Percentiles rank a stretch among this genome's conserved stretches.
These are phyloP conservation scores for Rosalia funebris DNA, from an alignment of 2,888 invertebrate genomes.

Conservation along the genomic window DNA sequence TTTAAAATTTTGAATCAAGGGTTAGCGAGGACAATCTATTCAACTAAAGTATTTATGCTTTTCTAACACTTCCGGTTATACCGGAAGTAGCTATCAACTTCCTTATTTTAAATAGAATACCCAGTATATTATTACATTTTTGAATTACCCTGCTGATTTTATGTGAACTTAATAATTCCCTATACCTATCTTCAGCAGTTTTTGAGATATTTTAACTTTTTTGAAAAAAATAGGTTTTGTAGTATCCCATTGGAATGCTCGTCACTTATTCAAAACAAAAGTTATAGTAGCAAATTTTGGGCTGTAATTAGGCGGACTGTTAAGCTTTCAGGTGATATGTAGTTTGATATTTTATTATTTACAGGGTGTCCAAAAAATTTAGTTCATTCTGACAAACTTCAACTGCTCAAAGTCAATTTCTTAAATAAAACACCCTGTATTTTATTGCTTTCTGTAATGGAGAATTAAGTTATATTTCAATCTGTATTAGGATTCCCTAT, in stretches of 20 bases:
- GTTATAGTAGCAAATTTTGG: background rate
- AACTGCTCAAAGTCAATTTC: background rate
- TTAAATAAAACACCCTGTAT: conserved; percentile 10
- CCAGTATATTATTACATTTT: conserved; percentile 3
- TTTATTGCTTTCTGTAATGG: background rate
- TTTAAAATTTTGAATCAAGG: background rate
- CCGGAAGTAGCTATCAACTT: conserved; percentile 1
- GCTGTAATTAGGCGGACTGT: background rate
- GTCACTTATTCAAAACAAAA: background rate
- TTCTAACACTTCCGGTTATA: background rate
- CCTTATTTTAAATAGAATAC: conserved; percentile 1
- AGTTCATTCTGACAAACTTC: background rate
- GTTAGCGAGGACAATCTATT: background rate
- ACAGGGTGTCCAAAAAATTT: background rate
- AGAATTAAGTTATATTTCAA: background rate
- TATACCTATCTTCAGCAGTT: background rate
- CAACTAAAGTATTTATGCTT: background rate
- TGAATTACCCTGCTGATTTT: background rate
- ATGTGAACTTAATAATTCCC: background rate
- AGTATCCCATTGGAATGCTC: background rate
- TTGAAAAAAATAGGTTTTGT: background rate
- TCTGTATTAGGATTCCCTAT: background rate
- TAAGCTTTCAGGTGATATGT: background rate
- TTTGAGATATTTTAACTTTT: background rate
- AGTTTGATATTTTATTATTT: background rate